Evolutionary conservation across 2,888 invertebrate genomes (phyloP).

Genomic region (Lapara coniferarum): DNA sequence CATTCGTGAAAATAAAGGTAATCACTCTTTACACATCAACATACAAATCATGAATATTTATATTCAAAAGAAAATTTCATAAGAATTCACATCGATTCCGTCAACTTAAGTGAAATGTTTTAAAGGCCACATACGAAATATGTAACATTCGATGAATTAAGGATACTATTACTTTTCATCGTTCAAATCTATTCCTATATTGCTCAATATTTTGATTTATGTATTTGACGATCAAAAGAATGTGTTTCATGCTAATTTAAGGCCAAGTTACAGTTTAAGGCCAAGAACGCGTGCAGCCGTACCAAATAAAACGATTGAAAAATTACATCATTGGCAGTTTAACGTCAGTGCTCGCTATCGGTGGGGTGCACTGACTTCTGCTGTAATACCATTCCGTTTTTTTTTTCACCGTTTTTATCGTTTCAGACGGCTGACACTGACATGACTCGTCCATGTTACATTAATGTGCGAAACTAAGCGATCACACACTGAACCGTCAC

Average conservation of each 20-base stretch:
- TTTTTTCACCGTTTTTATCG: conserved; percentile 52
- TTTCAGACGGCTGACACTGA: conserved; percentile 62
- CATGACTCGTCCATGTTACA: conserved; percentile 56
- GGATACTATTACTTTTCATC: neutral
- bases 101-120: no score
- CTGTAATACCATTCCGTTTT: conserved; percentile 44
- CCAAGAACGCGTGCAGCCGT: neutral
- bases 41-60: neutral
- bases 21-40: neutral
- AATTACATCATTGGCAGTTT: conserved; percentile 23
- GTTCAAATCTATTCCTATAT: neutral
- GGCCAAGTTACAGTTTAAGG: neutral
- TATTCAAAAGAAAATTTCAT: no score
- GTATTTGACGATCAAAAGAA: neutral
- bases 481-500: conserved; percentile 51
- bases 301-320: conserved; percentile 19
- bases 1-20: neutral
- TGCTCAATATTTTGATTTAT: neutral
- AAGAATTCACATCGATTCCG: no score
- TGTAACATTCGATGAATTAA: neutral
- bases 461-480: conserved; percentile 61
- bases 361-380: conserved; percentile 47
- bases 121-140: no score
- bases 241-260: neutral
- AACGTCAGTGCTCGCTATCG: conserved; percentile 32